Evolutionary conservation across 2,113 vertebrate species (phyloP).

Genomic region (Brachypteracias leptosomus): DNA sequence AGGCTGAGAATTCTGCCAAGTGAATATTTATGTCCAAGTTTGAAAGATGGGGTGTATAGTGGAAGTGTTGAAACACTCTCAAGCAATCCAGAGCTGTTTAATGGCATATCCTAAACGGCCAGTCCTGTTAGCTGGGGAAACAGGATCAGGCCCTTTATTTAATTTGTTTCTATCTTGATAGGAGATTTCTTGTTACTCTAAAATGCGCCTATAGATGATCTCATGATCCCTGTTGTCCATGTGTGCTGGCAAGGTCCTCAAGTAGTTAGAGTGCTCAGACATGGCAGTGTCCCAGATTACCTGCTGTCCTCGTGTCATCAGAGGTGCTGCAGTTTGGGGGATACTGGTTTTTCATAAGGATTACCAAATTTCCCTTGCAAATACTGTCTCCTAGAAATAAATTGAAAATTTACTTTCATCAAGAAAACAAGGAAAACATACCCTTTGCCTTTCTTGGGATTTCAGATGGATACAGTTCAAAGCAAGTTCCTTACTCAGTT

Average conservation of each 20-base stretch:
- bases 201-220: slow-evolving; percentile 11
- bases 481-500: not conserved
- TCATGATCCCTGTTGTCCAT: slow-evolving; percentile 33
- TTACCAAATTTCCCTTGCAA: not conserved
- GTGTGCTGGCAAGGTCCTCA: slow-evolving; percentile 22
- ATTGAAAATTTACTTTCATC: not conserved
- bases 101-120: not conserved
- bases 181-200: slow-evolving; percentile 4
- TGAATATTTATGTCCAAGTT: slow-evolving; percentile 18
- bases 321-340: not conserved
- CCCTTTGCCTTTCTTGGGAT: not conserved
- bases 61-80: slow-evolving; percentile 22
- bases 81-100: not conserved
- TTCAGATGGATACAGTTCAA: not conserved
- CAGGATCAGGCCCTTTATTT: not conserved
- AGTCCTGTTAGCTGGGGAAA: not conserved
- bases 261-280: not conserved
- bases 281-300: not conserved
- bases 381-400: not conserved
- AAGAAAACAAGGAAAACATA: not conserved
- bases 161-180: slow-evolving; percentile 16
- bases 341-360: not conserved
- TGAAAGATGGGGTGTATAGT: slow-evolving; percentile 2
- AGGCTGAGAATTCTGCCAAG: slow-evolving; percentile 40
- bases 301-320: not conserved